Percentiles rank a stretch among this genome's conserved stretches.
Conservation (phyloP, 1,140 invertebrate species). For the Pogonognathellus flavescens region DNA sequence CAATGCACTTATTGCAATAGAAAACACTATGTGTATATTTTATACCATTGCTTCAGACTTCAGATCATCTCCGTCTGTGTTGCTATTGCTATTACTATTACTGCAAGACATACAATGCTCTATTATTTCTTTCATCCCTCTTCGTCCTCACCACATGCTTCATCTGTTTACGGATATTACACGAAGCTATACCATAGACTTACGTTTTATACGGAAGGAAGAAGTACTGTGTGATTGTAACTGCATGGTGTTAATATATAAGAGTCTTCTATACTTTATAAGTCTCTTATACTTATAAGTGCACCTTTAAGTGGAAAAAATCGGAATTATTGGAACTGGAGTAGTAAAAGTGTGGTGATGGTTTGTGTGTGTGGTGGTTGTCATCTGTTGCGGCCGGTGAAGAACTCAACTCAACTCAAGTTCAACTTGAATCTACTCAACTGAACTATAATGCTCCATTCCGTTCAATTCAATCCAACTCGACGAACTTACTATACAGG, state of each 20-base stretch:
- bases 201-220: neutral
- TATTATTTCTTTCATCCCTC: too few species aligned
- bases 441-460: slow-evolving; percentile 14
- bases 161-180: too few species aligned
- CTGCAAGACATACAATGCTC: too few species aligned
- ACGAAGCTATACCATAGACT: too few species aligned
- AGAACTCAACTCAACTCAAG: slow-evolving; percentile 50
- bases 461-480: neutral
- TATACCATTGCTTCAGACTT: neutral
- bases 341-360: neutral
- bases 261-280: too few species aligned
- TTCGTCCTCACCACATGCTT: too few species aligned
- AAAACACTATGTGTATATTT: neutral
- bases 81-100: too few species aligned
- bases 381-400: slow-evolving; percentile 51
- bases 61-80: neutral
- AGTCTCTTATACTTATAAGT: too few species aligned
- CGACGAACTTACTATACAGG: neutral
- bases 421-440: slow-evolving; percentile 48
- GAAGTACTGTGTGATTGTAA: neutral
- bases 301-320: neutral
- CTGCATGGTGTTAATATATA: too few species aligned
- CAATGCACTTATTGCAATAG: slow-evolving; percentile 43
- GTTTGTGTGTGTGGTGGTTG: slow-evolving; percentile 33
- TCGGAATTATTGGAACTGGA: neutral